Conservation (phyloP, 2,113 vertebrate species). For the Excalfactoria chinensis region DNA sequence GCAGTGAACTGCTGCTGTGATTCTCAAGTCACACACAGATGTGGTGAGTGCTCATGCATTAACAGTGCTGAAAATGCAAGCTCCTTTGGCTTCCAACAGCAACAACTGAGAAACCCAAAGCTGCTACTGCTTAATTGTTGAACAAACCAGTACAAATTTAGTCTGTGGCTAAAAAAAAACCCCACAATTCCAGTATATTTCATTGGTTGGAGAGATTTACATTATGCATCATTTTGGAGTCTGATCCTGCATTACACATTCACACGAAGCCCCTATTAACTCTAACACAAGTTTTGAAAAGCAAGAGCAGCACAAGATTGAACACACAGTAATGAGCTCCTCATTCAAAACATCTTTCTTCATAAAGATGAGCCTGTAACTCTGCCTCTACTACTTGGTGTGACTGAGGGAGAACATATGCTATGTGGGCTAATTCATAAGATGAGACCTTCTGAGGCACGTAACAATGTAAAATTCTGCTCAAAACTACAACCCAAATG, state of each 20-base stretch:
- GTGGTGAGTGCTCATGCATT: neutral
- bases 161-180: neutral
- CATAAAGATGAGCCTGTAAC: neutral
- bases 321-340: neutral
- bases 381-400: neutral
- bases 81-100: neutral
- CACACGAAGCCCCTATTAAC: neutral
- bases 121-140: neutral
- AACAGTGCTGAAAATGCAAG: neutral
- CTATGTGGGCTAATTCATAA: neutral
- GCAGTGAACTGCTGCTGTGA: neutral
- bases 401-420: neutral
- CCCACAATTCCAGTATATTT: neutral
- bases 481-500: neutral
- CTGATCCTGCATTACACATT: accelerated
- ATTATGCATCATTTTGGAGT: accelerated
- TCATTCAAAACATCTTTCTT: neutral
- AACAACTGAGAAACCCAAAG: neutral
- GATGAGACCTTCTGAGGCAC: neutral
- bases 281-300: accelerated
- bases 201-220: neutral
- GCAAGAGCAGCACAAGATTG: neutral
- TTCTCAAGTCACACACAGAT: neutral
- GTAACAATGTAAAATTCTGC: neutral
- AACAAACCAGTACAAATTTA: neutral